phyloP scores from a whole-genome alignment of 2,888 invertebrate genomes.

The Elegia similella region DNA sequence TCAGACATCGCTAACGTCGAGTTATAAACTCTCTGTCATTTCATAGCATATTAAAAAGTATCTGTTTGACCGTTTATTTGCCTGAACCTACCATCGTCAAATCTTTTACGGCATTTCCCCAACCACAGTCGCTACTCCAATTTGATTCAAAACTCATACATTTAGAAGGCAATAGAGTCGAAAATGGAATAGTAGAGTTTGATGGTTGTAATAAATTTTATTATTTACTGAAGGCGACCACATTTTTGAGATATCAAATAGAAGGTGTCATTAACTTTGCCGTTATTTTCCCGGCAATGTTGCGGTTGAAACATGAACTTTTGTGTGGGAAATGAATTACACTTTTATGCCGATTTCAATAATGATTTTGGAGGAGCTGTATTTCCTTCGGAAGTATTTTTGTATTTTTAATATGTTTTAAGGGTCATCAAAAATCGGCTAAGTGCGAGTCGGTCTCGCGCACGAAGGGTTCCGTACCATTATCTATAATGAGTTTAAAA shows the following conservation, averaged over 20 bases:
- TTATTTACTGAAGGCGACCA: constrained; percentile 29
- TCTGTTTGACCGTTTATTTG: constrained; percentile 36
- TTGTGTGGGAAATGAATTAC: not conserved
- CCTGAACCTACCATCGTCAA: constrained; percentile 26
- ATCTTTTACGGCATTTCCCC: constrained; percentile 23
- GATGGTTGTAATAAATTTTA: constrained; percentile 28
- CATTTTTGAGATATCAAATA: constrained; percentile 24
- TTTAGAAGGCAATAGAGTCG: not conserved
- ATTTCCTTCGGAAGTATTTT: no score
- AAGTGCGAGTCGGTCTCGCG: no score
- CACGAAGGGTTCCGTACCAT: no score
- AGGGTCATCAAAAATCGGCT: no score
- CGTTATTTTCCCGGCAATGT: constrained; percentile 27
- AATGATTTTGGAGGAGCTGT: no score
- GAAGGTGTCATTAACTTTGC: constrained; percentile 27
- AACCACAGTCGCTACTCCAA: constrained; percentile 11
- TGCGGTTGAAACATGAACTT: constrained; percentile 18
- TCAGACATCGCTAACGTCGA: not conserved
- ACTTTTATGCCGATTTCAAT: not conserved
- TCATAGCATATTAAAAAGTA: constrained; percentile 32
- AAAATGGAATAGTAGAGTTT: constrained; percentile 7
- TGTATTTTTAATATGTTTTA: no score
- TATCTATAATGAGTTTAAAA: no score
- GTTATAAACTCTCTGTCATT: constrained; percentile 21
- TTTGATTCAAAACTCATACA: constrained; percentile 6